Evolutionary conservation across 2,888 invertebrate species (phyloP), one percentile per base, ranked within the genome.

Genomic region (Cinara cedri): DNA sequence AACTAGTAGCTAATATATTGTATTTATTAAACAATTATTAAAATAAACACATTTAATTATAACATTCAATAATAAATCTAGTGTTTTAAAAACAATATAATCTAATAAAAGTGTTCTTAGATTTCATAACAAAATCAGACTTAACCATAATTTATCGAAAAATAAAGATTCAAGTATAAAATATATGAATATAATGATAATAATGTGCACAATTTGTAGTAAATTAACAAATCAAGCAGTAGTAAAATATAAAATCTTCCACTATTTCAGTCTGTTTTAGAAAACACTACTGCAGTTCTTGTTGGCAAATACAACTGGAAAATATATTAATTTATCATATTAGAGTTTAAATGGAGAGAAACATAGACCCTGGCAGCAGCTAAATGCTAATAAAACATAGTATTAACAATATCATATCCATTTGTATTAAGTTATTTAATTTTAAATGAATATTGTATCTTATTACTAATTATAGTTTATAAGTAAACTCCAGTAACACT

Each of bases 281-380:
- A 91, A 84, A 90, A 90, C 19, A 92, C 88, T 78, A 92, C 88
- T 3, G 90, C 92, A 81, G 92, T 91, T 83, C 93, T 89, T 82
- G 90, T 90, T 1, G 93, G 93, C 82, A 92, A 87, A 86, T 93
- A 93, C 3, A 91, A 88, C 91, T 91, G 87, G 49, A 78, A 82
- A 89, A 89, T 82, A 83, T 83, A n/a, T 54, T 19, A 34, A 4
- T 34, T 34, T 34, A 34, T 34, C 34, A 34, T 34, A 34, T 34
- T 34, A 34, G 34, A 4, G 6, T 34, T 34, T 34, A 19, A 63
- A 63, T 11, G 34, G 26, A 60, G 24, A 26, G 26, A 60, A 60
- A 60, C 60, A 26, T 60, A 26, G 60, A 60, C 26, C 14, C n/a
- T n/a, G n/a, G n/a, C n/a, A n/a, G n/a, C n/a, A n/a, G n/a, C n/a